Conservation (phyloP, 2,113 vertebrate genomes). For the Hirundichthys speculiger region DNA sequence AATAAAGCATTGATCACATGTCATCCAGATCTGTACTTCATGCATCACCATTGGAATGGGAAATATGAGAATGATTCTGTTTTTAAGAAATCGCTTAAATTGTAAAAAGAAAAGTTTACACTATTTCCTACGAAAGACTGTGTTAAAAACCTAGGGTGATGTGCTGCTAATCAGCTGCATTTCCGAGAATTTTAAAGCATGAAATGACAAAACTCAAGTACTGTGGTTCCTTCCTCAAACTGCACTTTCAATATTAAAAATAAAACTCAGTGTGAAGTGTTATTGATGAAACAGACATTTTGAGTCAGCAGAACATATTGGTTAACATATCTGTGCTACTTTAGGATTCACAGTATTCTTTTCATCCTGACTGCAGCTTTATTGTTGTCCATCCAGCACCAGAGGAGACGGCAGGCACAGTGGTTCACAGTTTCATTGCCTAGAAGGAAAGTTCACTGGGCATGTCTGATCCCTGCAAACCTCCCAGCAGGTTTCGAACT, state of each 20-base stretch:
- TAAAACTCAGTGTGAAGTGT: background rate
- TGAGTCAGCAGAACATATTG: no score
- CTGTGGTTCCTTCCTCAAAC: conserved; percentile 13
- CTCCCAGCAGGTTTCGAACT: conserved; percentile 79
- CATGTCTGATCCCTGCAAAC: conserved; percentile 76
- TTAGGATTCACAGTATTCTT: no score
- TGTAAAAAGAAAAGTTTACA: background rate
- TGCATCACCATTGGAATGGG: background rate
- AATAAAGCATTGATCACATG: conserved; percentile 15
- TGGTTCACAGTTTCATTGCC: background rate
- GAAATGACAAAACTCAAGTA: conserved; percentile 1
- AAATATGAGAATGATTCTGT: background rate
- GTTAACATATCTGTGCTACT: no score
- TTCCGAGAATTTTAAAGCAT: background rate
- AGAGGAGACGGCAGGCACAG: conserved; percentile 1
- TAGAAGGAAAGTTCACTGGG: conserved; percentile 76
- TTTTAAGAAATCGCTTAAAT: background rate
- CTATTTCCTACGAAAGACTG: background rate
- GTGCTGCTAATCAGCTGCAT: background rate
- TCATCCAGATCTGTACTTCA: background rate
- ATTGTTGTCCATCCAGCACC: background rate
- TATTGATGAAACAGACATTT: no score
- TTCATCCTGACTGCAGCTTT: background rate
- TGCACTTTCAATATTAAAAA: background rate
- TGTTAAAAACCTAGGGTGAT: background rate